Evolutionary conservation across 2,113 vertebrate genomes (phyloP).

Genomic region (Cheilinus undulatus): DNA sequence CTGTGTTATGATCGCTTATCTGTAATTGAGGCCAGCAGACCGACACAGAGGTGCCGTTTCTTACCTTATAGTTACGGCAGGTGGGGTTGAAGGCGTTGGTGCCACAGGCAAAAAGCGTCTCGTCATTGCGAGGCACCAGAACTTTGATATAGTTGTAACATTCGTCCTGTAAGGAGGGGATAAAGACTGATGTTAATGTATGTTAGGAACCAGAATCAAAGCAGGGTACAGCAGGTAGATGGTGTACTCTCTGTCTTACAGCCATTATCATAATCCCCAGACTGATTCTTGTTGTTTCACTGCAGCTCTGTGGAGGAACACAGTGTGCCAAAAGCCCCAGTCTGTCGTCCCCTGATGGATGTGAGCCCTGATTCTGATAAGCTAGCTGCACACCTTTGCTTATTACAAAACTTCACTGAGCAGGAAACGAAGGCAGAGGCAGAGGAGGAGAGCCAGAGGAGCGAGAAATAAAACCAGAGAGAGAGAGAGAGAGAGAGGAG

Average conservation of each 20-base stretch:
- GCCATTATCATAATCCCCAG: constrained; percentile 47
- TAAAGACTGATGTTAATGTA: constrained; percentile 47
- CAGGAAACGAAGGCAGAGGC: constrained; percentile 8
- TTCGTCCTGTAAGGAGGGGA: constrained; percentile 85
- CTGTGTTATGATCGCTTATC: constrained; percentile 14
- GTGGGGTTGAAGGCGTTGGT: constrained; percentile 95
- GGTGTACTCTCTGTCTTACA: constrained; percentile 8
- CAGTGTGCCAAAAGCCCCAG: background rate
- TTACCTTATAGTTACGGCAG: constrained; percentile 94
- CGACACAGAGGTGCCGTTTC: background rate
- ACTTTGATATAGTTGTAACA: constrained; percentile 97
- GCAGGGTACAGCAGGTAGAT: constrained; percentile 14
- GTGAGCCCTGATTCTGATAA: constrained; percentile 45
- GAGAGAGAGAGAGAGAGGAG: background rate
- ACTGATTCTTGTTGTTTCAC: constrained; percentile 11
- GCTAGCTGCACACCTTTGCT: constrained; percentile 32
- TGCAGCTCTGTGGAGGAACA: constrained; percentile 22
- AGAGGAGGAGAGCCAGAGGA: background rate
- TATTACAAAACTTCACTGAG: constrained; percentile 28
- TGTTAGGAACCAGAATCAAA: constrained; percentile 14
- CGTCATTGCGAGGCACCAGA: constrained; percentile 89
- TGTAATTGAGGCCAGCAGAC: constrained; percentile 19
- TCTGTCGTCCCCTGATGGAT: constrained; percentile 25
- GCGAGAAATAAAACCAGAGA: constrained; percentile 5
- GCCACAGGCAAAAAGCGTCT: constrained; percentile 91